Base-by-base conservation (phyloP, 2,888 invertebrate genomes). In the Amiota mariae region DNA sequence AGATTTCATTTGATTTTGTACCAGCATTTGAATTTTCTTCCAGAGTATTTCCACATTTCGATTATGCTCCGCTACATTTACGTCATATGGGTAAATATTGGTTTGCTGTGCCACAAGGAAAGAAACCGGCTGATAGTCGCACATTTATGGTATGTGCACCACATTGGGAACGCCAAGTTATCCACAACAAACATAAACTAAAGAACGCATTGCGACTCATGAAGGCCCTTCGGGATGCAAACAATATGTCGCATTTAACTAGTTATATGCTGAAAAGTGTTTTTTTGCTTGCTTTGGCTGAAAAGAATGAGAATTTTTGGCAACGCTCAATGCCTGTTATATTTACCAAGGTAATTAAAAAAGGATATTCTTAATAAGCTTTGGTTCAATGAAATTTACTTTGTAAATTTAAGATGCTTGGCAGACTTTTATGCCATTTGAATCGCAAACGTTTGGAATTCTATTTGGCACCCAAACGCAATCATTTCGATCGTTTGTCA, bases 1-100 rank as follows among this genome's bases (percentile, higher is more conserved):
- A 72, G 4, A 82, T 86, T 13, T 78, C 70, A 3, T 83, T 87
- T 70, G 86, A 87, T 76, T 85, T 87, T 72, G 85, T 87, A 18
- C 85, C 84, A 10, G 85, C 79, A 0, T 80, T 87, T 56, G 75
- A 81, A 51, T 87, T 87, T 24, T 1, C 54, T 0, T 54, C 72
- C 6, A 11, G 36, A 0, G 18, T 78, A 1, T 87, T 81, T 81
- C 71, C 77, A 1, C 2, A 1, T 1, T 15, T 24, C 8, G 11
- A 2, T 51, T 6, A 47, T 12, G n/a, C 10, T 59, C 20, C 57
- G 20, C 24, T 13, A 15, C 12, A 71, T 3, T 24, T 11, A 0
- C 51, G 70, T 48, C 57, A 63, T 46, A 72, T 15, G 13, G 10
- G n/a, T 1, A 24, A 12, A 24, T 2, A 36, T 47, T 87, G 86